These are phyloP conservation scores for Trachurus trachurus DNA, from an alignment of 2,797 vertebrate genomes.

Conservation along the genomic window DNA sequence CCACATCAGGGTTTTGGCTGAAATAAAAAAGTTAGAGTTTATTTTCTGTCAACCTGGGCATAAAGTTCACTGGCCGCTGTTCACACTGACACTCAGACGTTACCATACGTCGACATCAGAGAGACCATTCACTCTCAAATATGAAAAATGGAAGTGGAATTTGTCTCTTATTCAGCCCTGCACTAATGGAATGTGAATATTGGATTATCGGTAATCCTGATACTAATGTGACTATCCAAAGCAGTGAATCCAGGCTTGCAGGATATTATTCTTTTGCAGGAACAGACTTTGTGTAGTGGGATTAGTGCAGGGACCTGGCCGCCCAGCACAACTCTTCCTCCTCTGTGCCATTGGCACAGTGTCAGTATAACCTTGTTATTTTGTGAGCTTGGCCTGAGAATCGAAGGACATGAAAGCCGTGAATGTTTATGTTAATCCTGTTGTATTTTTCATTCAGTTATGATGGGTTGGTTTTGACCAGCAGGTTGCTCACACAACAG, in stretches of 20 bases:
- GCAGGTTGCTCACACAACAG: constrained; percentile 11
- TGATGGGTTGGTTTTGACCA: constrained; percentile 28
- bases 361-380: constrained; percentile 69
- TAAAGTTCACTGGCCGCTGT: neutral
- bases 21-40: neutral
- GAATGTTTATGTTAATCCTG: constrained; percentile 56
- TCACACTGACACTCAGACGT: constrained; percentile 34
- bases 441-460: constrained; percentile 29
- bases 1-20: neutral
- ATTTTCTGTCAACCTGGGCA: constrained; percentile 1
- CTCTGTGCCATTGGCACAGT: constrained; percentile 67
- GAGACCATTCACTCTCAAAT: constrained; percentile 28
- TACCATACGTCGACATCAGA: constrained; percentile 33
- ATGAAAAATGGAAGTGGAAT: constrained; percentile 72
- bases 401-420: constrained; percentile 59
- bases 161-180: constrained; percentile 72
- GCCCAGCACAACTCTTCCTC: constrained; percentile 67
- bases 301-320: constrained; percentile 78
- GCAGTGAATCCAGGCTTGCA: constrained; percentile 83
- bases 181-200: constrained; percentile 89
- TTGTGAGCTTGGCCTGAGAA: constrained; percentile 62
- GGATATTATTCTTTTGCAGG: constrained; percentile 85
- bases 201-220: constrained; percentile 84
- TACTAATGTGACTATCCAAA: constrained; percentile 73
- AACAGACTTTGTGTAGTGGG: constrained; percentile 81